phyloP scores from a whole-genome alignment of 2,888 invertebrate genomes.

The Tipula confusa region DNA sequence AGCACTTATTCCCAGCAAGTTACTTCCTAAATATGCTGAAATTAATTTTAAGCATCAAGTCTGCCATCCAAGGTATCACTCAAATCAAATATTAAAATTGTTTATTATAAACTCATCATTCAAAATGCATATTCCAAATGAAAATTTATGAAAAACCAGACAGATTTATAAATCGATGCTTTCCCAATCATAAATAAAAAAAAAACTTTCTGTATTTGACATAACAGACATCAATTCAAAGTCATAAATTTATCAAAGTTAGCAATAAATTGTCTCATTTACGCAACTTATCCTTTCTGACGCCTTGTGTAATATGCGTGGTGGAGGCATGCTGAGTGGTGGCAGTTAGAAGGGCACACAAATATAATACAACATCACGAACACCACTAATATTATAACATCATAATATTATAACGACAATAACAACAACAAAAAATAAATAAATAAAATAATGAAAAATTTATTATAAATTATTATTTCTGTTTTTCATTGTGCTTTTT shows the following conservation, averaged over 20 bases:
- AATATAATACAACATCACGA: neutral
- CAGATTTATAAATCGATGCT: neutral
- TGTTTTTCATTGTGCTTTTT: neutral
- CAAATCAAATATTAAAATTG: too few relatives aligned
- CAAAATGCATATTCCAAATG: too few relatives aligned
- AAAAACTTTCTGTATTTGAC: neutral
- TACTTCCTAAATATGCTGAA: too few relatives aligned
- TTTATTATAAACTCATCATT: too few relatives aligned
- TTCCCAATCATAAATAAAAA: neutral
- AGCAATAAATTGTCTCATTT: constrained; percentile 25
- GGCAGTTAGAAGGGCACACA: too few relatives aligned
- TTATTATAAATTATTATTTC: neutral
- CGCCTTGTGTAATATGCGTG: neutral
- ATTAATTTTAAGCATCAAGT: too few relatives aligned
- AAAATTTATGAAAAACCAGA: neutral
- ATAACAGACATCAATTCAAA: constrained; percentile 9
- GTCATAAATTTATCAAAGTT: neutral
- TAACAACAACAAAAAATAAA: neutral
- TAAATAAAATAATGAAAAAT: neutral
- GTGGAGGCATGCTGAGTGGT: neutral
- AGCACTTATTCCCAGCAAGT: too few relatives aligned
- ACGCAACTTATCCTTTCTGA: neutral
- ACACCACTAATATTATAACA: neutral
- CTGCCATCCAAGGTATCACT: too few relatives aligned
- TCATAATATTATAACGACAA: too few relatives aligned